Conservation (phyloP, 2,113 vertebrate genomes). For the Sinocyclocheilus rhinocerous region DNA sequence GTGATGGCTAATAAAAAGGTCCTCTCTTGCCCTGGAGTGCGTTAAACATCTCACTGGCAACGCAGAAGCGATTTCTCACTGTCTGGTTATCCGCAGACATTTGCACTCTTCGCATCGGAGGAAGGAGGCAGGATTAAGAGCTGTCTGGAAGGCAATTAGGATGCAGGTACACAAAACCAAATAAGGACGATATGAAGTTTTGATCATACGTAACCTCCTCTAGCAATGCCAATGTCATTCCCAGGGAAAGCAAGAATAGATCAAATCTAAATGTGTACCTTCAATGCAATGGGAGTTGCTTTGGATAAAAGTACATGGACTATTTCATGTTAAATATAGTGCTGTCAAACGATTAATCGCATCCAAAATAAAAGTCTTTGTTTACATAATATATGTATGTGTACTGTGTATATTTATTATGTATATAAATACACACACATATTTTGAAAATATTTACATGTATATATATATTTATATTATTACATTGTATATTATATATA, state of each 20-base stretch:
- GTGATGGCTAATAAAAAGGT: constrained; percentile 42
- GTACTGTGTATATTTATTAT: no score
- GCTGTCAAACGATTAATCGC: no score
- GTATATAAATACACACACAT: no score
- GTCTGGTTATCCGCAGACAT: constrained; percentile 60
- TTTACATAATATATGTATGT: no score
- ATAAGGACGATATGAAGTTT: not conserved
- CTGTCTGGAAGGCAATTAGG: not conserved
- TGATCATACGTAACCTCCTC: not conserved
- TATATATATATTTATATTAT: no score
- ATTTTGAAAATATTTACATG: no score
- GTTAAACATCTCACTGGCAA: constrained; percentile 48
- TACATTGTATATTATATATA: no score
- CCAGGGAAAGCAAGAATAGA: not conserved
- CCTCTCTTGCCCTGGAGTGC: constrained; percentile 24
- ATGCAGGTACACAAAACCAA: not conserved
- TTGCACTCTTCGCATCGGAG: constrained; percentile 39
- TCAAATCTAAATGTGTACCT: not conserved
- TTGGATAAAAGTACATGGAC: not conserved
- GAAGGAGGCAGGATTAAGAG: constrained; percentile 47
- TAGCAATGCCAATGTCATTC: not conserved
- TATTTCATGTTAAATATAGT: not conserved
- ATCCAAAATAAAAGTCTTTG: no score
- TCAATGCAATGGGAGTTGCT: not conserved
- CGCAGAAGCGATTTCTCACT: constrained; percentile 60